These are phyloP conservation scores for Neotoma lepida DNA, from an alignment of 2,113 vertebrate species.

Conservation along the genomic window DNA sequence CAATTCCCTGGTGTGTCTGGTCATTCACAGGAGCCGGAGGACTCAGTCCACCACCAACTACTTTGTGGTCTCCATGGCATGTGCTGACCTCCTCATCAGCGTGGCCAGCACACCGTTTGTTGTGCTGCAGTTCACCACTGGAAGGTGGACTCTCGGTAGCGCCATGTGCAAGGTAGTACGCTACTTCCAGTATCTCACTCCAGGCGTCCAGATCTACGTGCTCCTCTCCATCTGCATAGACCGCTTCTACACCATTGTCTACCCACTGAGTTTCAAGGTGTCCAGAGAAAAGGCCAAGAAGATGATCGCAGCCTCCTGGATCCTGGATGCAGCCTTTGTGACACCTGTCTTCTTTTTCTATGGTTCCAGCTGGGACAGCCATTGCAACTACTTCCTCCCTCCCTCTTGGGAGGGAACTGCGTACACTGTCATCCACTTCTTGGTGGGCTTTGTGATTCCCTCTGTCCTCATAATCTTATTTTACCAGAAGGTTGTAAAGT, in stretches of 20 bases:
- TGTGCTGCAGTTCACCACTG: slow-evolving; percentile 89
- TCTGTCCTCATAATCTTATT: slow-evolving; percentile 89
- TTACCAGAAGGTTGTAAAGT: slow-evolving; percentile 94
- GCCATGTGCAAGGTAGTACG: slow-evolving; percentile 88
- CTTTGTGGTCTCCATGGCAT: slow-evolving; percentile 96
- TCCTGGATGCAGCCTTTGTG: slow-evolving; percentile 87
- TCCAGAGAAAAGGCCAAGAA: slow-evolving; percentile 95
- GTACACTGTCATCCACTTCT: slow-evolving; percentile 87
- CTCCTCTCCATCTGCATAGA: slow-evolving; percentile 94
- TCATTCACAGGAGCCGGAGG: slow-evolving; percentile 94
- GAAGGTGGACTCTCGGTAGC: slow-evolving; percentile 88
- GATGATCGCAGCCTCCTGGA: slow-evolving; percentile 94
- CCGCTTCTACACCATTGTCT: slow-evolving; percentile 95
- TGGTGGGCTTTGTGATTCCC: slow-evolving; percentile 90
- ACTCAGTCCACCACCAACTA: slow-evolving; percentile 96
- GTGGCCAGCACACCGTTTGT: slow-evolving; percentile 88
- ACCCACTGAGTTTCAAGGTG: slow-evolving; percentile 96
- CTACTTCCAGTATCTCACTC: slow-evolving; percentile 92
- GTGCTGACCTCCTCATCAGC: slow-evolving; percentile 92
- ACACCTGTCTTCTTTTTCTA: slow-evolving; percentile 92
- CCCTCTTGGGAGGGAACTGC: slow-evolving; percentile 87
- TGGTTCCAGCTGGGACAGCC: slow-evolving; percentile 77
- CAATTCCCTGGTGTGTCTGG: slow-evolving; percentile 93
- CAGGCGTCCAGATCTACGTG: slow-evolving; percentile 92
- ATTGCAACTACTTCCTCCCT: slow-evolving; percentile 92